Conservation (phyloP, 2,113 vertebrate genomes). For the Anser cygnoides region DNA sequence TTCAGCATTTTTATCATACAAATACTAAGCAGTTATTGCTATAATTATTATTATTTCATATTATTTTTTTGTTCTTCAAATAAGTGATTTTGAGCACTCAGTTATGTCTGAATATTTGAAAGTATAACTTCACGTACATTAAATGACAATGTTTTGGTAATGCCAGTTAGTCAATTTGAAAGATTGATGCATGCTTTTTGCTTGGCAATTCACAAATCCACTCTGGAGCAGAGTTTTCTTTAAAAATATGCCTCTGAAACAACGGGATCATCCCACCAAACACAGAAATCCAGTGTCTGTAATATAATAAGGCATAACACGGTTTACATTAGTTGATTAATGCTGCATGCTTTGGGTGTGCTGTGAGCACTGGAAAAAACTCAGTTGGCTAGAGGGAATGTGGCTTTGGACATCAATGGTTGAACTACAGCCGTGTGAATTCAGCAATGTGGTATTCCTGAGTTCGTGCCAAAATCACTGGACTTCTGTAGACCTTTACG, state of each 20-base stretch:
- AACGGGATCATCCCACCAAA: neutral
- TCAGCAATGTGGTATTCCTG: neutral
- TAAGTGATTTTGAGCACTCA: conserved; percentile 17
- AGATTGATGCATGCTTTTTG: neutral
- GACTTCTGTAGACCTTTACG: neutral
- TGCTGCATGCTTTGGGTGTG: conserved; percentile 14
- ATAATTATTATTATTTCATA: conserved; percentile 65
- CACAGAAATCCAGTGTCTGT: neutral
- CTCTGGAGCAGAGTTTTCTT: neutral
- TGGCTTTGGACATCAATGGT: neutral
- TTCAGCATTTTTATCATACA: conserved; percentile 61
- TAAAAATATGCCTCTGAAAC: conserved; percentile 11
- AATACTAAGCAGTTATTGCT: conserved; percentile 58
- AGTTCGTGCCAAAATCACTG: neutral
- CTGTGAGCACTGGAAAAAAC: conserved; percentile 19
- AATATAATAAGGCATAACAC: conserved; percentile 29
- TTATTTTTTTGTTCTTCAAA: conserved; percentile 60
- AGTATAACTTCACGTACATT: conserved; percentile 50
- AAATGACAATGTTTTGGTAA: conserved; percentile 27
- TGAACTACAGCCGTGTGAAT: neutral
- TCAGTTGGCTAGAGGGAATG: neutral
- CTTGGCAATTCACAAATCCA: neutral
- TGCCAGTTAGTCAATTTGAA: neutral
- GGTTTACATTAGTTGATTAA: conserved; percentile 15
- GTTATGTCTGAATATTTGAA: conserved; percentile 46